phyloP scores from a whole-genome alignment of 2,797 vertebrate species.

The Eulemur rubriventer region DNA sequence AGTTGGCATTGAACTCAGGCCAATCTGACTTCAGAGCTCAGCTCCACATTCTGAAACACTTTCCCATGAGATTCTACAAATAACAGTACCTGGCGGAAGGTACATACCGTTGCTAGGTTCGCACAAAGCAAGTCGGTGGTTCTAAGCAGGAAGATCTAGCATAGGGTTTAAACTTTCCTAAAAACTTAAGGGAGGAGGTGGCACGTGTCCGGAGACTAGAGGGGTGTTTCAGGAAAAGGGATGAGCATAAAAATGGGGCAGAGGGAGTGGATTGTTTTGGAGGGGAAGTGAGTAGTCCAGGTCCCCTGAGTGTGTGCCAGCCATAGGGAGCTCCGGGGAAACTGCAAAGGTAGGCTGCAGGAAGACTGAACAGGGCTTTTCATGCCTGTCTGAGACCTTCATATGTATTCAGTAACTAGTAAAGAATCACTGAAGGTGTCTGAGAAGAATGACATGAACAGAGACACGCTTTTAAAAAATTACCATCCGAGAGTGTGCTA shows the following conservation, averaged over 20 bases:
- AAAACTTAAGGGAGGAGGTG: neutral
- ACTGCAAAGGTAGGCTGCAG: neutral
- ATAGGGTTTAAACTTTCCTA: neutral
- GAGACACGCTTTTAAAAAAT: neutral
- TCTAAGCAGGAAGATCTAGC: neutral
- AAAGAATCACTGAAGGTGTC: neutral
- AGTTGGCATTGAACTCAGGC: neutral
- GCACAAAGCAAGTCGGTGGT: neutral
- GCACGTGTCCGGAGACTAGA: neutral
- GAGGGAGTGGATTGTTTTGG: neutral
- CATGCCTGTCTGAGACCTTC: neutral
- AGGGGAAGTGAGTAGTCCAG: neutral
- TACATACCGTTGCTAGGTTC: rapidly evolving
- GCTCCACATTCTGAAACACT: neutral
- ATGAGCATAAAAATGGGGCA: neutral
- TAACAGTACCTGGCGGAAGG: neutral
- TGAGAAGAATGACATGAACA: neutral
- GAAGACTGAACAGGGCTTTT: neutral
- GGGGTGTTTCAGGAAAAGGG: neutral
- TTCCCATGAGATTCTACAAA: neutral
- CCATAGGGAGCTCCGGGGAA: too few species aligned
- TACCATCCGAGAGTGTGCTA: rapidly evolving
- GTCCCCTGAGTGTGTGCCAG: neutral
- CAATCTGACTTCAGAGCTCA: neutral
- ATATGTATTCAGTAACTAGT: neutral